A percentile compares a stretch with the other conserved stretches of the same genome.
Conservation (phyloP, 2,888 invertebrate genomes). For the Petrophora chlorosata region DNA sequence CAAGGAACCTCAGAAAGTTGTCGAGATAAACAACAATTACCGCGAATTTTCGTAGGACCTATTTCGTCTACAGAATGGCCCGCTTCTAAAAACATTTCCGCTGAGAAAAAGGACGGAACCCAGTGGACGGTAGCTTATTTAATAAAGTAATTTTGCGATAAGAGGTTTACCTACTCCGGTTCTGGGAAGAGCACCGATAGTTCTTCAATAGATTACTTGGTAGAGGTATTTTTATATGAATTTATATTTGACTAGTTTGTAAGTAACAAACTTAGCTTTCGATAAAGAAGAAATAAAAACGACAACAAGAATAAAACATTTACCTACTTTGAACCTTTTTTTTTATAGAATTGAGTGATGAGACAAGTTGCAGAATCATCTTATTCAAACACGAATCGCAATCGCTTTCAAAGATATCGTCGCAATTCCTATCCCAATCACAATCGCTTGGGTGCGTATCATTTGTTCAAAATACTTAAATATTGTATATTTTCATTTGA, state of each 20-base stretch:
- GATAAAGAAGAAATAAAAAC: no score
- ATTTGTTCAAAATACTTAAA: no score
- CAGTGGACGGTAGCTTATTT: slow-evolving; percentile 18
- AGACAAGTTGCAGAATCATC: no score
- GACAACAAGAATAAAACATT: no score
- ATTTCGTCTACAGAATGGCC: slow-evolving; percentile 41
- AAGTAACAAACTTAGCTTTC: no score
- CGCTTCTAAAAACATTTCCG: slow-evolving; percentile 39
- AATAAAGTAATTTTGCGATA: slow-evolving; percentile 26
- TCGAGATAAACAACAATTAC: slow-evolving; percentile 75
- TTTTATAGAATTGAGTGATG: no score
- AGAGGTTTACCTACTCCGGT: slow-evolving; percentile 24
- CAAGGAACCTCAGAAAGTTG: slow-evolving; percentile 67
- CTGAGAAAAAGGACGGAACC: slow-evolving; percentile 26
- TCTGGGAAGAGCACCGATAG: slow-evolving; percentile 11
- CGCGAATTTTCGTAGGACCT: slow-evolving; percentile 54
- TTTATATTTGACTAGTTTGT: not conserved
- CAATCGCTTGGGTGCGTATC: no score
- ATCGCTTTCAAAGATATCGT: no score
- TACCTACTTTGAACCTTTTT: no score
- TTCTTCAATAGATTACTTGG: slow-evolving; percentile 20
- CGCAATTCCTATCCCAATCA: no score
- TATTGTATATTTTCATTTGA: no score
- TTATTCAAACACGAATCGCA: no score
- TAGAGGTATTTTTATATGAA: slow-evolving; percentile 5